A percentile compares a stretch with the other conserved stretches of the same genome.
Evolutionary conservation across 2,797 vertebrate genomes (phyloP).

Genomic region (Lacerta viridis): DNA sequence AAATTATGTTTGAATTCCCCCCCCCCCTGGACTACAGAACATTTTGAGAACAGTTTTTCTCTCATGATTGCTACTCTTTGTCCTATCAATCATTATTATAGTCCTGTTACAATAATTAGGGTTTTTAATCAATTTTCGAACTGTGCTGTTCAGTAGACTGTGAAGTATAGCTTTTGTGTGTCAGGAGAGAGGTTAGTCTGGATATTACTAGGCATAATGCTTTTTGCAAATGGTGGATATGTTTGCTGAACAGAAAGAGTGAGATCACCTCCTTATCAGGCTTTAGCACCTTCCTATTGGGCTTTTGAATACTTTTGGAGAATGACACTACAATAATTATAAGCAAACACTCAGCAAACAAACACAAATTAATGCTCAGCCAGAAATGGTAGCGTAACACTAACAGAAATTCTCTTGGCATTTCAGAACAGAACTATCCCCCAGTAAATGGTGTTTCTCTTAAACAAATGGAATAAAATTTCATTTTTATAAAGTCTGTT

Average conservation of each 20-base stretch:
- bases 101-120: constrained; percentile 61
- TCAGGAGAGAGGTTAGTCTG: constrained; percentile 39
- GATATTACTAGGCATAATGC: constrained; percentile 39
- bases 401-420: constrained; percentile 41
- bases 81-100: constrained; percentile 61
- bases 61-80: constrained; percentile 45
- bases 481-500: constrained; percentile 27
- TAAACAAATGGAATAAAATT: constrained; percentile 33
- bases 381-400: constrained; percentile 36
- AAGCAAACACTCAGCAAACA: constrained; percentile 51
- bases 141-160: constrained; percentile 44
- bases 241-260: constrained; percentile 13
- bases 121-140: constrained; percentile 68
- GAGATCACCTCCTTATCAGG: constrained; percentile 35
- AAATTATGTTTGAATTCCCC: constrained; percentile 52
- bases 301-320: constrained; percentile 42
- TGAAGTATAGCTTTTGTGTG: constrained; percentile 55
- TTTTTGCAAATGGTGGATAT: constrained; percentile 29
- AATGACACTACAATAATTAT: constrained; percentile 55
- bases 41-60: constrained; percentile 29
- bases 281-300: constrained; percentile 43
- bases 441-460: constrained; percentile 50
- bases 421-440: constrained; percentile 42
- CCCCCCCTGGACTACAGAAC: background rate
- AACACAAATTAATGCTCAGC: constrained; percentile 52